Base-by-base conservation (phyloP, 2,113 vertebrate species). In the Centrocercus urophasianus region DNA sequence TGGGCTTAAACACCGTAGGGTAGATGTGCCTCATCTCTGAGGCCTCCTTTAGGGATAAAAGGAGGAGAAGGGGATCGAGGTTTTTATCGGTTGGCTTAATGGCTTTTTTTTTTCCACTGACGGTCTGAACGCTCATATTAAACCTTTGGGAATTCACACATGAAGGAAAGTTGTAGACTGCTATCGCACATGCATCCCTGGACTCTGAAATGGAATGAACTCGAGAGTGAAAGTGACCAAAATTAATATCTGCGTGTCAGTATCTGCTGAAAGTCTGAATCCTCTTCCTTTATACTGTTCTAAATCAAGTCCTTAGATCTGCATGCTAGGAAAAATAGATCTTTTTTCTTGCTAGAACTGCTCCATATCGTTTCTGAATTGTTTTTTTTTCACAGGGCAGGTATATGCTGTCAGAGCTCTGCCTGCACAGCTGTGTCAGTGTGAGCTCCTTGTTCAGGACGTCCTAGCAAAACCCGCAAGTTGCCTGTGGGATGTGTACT, bases 171-270 rank as follows among this genome's bases (percentile, higher is more conserved):
- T 36, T 82, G 57, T 38, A 40, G 1, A 0, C 8, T 43, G 1
- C 8, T 36, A 22, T 3, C 2, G 2, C 32, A 1, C 60, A 13
- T 50, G 42, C 43, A 43, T 66, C 6, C 16, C 27, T 10, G 17
- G 30, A 32, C 24, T 72, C 43, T 27, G 28, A 47, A 60, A 27
- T 4, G 10, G 57, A 30, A 18, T 0, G 1, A 73, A 21, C 8
- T 54, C 12, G 20, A 42, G 30, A 69, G 45, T 11, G 48, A 90
- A 89, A 24, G 4, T 88, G 10, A 1, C 1, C 10, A 25, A 36
- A 81, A 15, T 60, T 3, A 4, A 34, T 11, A 48, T 22, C 22
- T 1, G 0, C 0, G 0, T 47, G 34, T 40, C 21, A 59, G 1
- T n/a, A 45, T n/a, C 2, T 24, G 13, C 27, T 28, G 27, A 82